Evolutionary conservation across 2,113 vertebrate genomes (phyloP).

Genomic region (Cyprinodon brontotheroides): DNA sequence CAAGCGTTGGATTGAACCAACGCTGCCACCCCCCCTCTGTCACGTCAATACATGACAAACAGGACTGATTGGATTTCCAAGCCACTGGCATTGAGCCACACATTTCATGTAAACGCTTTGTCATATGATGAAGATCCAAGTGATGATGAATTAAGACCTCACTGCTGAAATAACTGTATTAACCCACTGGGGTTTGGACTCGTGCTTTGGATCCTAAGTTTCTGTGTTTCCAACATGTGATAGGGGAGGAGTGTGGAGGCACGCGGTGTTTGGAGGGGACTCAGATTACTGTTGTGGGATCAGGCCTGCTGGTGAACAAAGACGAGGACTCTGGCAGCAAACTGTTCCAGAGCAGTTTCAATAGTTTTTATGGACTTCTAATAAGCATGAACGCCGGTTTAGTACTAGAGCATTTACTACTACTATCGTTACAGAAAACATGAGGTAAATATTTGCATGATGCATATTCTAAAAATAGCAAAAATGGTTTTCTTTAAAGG

Average conservation of each 20-base stretch:
- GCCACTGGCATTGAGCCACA: constrained; percentile 22
- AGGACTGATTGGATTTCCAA: constrained; percentile 20
- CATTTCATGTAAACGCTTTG: constrained; percentile 33
- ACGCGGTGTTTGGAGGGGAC: constrained; percentile 35
- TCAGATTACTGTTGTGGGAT: constrained; percentile 63
- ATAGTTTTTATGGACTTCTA: constrained; percentile 58
- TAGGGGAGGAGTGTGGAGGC: constrained; percentile 31
- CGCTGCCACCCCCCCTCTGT: background rate
- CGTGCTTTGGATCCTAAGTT: constrained; percentile 46
- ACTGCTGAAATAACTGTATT: constrained; percentile 42
- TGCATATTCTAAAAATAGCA: background rate
- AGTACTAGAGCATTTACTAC: constrained; percentile 28
- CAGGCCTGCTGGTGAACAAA: constrained; percentile 54
- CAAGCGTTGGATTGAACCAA: constrained; percentile 29
- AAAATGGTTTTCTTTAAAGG: background rate
- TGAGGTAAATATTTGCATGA: background rate
- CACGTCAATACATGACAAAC: constrained; percentile 35
- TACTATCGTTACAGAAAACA: background rate
- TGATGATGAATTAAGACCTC: constrained; percentile 43
- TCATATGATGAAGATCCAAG: constrained; percentile 20
- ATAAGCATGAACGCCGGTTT: constrained; percentile 47
- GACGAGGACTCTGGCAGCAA: constrained; percentile 21
- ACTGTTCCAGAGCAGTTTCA: constrained; percentile 18
- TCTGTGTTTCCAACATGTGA: constrained; percentile 55
- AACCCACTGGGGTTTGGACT: constrained; percentile 56